Conservation (phyloP, 1,140 invertebrate genomes). For the Atta texana region DNA sequence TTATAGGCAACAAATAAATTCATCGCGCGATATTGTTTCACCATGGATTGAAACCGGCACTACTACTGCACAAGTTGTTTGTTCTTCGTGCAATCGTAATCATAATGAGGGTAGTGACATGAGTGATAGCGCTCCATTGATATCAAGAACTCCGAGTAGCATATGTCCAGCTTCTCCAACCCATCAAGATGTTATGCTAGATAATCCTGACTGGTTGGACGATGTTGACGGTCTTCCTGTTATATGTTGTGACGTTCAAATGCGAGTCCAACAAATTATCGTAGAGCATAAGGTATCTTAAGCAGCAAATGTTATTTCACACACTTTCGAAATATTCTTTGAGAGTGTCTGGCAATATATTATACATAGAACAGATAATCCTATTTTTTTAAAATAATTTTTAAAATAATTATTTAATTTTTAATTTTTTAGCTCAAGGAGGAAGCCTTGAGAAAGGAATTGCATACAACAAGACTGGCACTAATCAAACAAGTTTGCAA, state of each 20-base stretch:
- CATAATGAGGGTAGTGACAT: slow-evolving; percentile 82
- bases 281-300: slow-evolving; percentile 90
- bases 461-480: slow-evolving; percentile 90
- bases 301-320: slow-evolving; percentile 10
- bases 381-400: not conserved
- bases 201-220: slow-evolving; percentile 85
- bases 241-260: slow-evolving; percentile 92
- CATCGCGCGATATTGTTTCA: slow-evolving; percentile 74
- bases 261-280: slow-evolving; percentile 92
- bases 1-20: slow-evolving; percentile 73
- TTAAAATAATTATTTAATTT: not conserved
- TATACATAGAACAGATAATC: not conserved
- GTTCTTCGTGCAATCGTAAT: slow-evolving; percentile 69
- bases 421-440: slow-evolving; percentile 88
- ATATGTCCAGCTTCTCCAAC: slow-evolving; percentile 83
- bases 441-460: slow-evolving; percentile 89
- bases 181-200: slow-evolving; percentile 81
- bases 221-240: slow-evolving; percentile 94
- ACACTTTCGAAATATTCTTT: not conserved
- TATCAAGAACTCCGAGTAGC: slow-evolving; percentile 84
- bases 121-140: slow-evolving; percentile 82
- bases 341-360: not conserved
- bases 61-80: slow-evolving; percentile 69
- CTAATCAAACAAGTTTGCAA: slow-evolving; percentile 91
- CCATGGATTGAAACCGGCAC: slow-evolving; percentile 76